A percentile compares a stretch with the other conserved stretches of the same genome.
Evolutionary conservation across 2,113 vertebrate species (phyloP).

Genomic region (Tautogolabrus adspersus): DNA sequence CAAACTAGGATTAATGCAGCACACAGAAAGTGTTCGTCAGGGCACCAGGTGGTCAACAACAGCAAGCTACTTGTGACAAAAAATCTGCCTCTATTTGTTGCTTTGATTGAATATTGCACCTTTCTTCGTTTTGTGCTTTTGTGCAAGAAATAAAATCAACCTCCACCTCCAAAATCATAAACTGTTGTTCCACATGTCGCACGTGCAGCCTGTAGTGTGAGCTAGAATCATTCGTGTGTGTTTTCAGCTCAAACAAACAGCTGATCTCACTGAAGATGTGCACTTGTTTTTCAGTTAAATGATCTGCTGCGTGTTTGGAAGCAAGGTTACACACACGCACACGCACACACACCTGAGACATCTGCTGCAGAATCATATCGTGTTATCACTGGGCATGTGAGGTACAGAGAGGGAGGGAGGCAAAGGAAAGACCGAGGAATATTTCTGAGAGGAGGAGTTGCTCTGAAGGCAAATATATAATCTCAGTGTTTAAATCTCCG

Average conservation of each 20-base stretch:
- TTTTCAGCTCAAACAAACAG: conserved; percentile 4
- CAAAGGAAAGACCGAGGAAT: conserved; percentile 4
- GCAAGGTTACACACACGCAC: background rate
- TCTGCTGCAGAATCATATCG: conserved; percentile 42
- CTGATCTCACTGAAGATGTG: conserved; percentile 45
- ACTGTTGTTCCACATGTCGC: conserved; percentile 11
- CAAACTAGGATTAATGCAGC: conserved; percentile 19
- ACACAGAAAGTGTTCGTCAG: conserved; percentile 16
- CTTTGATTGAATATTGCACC: conserved; percentile 12
- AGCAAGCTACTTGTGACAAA: conserved; percentile 45
- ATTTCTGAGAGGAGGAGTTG: conserved; percentile 55
- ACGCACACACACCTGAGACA: conserved; percentile 30
- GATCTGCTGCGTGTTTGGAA: conserved; percentile 24
- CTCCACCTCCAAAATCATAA: background rate
- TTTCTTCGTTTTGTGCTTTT: conserved; percentile 51
- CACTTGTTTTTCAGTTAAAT: conserved; percentile 25
- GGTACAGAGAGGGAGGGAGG: conserved; percentile 26
- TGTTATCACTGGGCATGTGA: conserved; percentile 36
- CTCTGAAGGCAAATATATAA: conserved; percentile 53
- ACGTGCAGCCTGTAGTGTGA: background rate
- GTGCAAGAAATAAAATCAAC: conserved; percentile 14
- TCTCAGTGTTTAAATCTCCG: conserved; percentile 38
- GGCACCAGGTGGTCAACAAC: conserved; percentile 11
- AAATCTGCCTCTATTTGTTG: conserved; percentile 16
- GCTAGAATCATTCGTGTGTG: background rate